phyloP scores from a whole-genome alignment of 2,113 vertebrate genomes.

The Gobio gobio region DNA sequence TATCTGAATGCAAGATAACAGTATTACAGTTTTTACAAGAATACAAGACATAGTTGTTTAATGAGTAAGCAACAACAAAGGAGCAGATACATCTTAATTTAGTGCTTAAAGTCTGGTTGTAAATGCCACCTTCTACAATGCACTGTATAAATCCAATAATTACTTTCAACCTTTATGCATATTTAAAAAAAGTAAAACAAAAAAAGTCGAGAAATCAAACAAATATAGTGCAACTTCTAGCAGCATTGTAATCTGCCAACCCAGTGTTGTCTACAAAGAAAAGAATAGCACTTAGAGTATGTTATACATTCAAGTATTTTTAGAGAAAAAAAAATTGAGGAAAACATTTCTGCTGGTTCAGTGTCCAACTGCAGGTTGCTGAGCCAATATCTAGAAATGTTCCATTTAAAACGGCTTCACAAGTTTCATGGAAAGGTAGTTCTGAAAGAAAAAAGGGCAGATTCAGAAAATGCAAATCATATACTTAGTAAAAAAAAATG shows the following conservation, averaged over 20 bases:
- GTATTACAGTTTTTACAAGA: too few species aligned
- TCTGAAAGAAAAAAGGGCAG: conserved; percentile 66
- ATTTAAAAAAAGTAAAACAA: not conserved
- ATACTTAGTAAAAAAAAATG: too few species aligned
- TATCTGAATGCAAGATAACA: not conserved
- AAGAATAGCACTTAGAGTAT: not conserved
- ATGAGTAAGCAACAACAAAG: not conserved
- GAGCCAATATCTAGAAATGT: not conserved
- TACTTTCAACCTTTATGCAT: not conserved
- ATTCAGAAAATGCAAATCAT: not conserved
- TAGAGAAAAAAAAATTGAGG: not conserved
- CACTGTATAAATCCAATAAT: not conserved
- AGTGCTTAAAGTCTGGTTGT: not conserved
- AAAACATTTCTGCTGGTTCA: not conserved
- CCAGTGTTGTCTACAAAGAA: not conserved
- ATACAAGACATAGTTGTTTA: conserved; percentile 9
- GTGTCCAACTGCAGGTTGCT: not conserved
- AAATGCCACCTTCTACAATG: not conserved
- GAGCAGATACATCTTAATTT: not conserved
- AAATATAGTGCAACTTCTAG: not conserved
- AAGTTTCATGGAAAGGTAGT: conserved; percentile 98
- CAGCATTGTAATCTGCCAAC: not conserved
- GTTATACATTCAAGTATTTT: not conserved
- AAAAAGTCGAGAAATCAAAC: not conserved
- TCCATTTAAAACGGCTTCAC: conserved; percentile 79